Evolutionary conservation across 2,113 vertebrate genomes (phyloP).

Genomic region (Poecile atricapillus): DNA sequence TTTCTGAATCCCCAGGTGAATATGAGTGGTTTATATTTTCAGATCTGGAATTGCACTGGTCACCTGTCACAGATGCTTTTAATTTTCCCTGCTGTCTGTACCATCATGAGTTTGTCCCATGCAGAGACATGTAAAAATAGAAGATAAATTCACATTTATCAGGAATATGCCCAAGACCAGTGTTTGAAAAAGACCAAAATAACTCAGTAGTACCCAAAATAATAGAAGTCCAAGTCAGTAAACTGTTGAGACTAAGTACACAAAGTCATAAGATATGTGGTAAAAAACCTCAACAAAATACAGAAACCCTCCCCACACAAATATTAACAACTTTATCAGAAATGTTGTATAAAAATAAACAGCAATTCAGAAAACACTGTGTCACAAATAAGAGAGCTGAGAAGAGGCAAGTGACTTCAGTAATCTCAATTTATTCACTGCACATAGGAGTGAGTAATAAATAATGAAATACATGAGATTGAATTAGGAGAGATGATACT

Average conservation of each 20-base stretch:
- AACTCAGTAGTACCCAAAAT: neutral
- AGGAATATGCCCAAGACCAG: neutral
- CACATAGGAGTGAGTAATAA: conserved; percentile 4
- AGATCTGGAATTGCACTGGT: neutral
- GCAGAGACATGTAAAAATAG: neutral
- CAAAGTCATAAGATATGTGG: neutral
- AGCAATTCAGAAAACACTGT: neutral
- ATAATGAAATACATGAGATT: conserved; percentile 18
- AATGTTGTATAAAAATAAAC: neutral
- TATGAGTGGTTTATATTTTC: neutral
- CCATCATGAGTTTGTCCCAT: neutral
- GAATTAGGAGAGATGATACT: neutral
- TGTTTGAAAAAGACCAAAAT: neutral
- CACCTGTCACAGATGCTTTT: neutral
- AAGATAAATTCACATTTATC: neutral
- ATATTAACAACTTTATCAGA: neutral
- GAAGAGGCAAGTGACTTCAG: neutral
- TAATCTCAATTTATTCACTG: neutral
- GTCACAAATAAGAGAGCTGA: neutral
- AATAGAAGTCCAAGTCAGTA: neutral
- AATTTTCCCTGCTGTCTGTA: neutral
- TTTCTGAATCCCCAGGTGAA: neutral
- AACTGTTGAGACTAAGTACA: neutral
- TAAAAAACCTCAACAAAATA: neutral
- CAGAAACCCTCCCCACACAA: neutral